Conservation (phyloP, 2,113 vertebrate species). For the Pelecanoides urinatrix region DNA sequence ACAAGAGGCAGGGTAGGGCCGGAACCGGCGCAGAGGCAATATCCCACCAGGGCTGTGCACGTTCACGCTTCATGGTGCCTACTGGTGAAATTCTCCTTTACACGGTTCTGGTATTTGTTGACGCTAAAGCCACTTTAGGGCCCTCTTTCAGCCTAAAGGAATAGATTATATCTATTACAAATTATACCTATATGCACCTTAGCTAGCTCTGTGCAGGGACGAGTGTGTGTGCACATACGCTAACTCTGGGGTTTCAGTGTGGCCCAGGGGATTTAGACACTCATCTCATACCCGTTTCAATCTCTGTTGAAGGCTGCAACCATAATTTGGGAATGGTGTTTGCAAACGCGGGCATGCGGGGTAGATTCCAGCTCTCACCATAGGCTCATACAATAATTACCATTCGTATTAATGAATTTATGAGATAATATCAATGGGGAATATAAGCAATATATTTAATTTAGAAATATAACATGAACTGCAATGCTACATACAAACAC, state of each 20-base stretch:
- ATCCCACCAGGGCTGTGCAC: neutral
- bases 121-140: neutral
- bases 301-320: neutral
- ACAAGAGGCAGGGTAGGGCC: neutral
- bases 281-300: fast-evolving
- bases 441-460: neutral
- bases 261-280: neutral
- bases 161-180: fast-evolving
- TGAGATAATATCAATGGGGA: neutral
- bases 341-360: fast-evolving
- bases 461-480: neutral
- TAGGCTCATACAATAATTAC: neutral
- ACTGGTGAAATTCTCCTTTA: neutral
- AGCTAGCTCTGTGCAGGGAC: neutral
- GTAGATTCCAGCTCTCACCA: neutral
- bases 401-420: neutral
- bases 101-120: neutral
- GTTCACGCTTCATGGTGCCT: fast-evolving
- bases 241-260: fast-evolving
- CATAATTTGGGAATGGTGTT: neutral
- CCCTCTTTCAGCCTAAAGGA: neutral
- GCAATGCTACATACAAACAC: neutral
- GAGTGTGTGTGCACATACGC: fast-evolving
- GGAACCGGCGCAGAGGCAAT: fast-evolving
- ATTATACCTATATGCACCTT: fast-evolving